Conservation (phyloP, 2,888 invertebrate genomes). For the Drosophila ochracea region DNA sequence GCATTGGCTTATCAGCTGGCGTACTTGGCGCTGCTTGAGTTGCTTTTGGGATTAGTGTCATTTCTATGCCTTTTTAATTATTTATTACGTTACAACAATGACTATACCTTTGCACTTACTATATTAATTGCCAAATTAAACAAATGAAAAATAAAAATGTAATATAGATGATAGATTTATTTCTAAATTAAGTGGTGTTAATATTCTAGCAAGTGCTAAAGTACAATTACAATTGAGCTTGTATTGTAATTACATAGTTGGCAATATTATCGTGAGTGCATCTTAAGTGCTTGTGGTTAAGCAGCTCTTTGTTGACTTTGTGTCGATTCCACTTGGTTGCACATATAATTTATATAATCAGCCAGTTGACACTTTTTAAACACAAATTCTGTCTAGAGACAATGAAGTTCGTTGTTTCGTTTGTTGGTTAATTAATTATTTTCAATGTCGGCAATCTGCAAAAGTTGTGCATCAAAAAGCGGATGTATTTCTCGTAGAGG, state of each 20-base stretch:
- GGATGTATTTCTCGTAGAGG: constrained; percentile 43
- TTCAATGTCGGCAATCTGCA: constrained; percentile 45
- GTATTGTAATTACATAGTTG: constrained; percentile 27
- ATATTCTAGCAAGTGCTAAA: constrained; percentile 56
- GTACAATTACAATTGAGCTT: constrained; percentile 47
- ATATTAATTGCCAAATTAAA: constrained; percentile 52
- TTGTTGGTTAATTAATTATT: constrained; percentile 37
- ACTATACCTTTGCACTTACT: constrained; percentile 62
- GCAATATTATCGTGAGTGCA: constrained; percentile 32
- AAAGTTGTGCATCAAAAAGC: constrained; percentile 33
- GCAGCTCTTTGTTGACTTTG: constrained; percentile 11
- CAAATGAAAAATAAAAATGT: constrained; percentile 2
- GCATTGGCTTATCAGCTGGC: constrained; percentile 47
- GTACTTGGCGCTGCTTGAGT: constrained; percentile 47
- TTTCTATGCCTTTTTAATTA: constrained; percentile 43
- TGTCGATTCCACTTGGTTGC: constrained; percentile 42
- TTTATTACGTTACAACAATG: constrained; percentile 51
- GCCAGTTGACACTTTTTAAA: constrained; percentile 40
- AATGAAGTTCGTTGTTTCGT: constrained; percentile 3
- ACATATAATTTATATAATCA: constrained; percentile 41
- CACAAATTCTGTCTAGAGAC: constrained; percentile 36
- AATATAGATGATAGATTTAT: constrained; percentile 21
- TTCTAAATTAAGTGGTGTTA: constrained; percentile 60
- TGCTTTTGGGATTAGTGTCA: constrained; percentile 54
- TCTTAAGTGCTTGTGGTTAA: constrained; percentile 34